Evolutionary conservation across 2,113 vertebrate species (phyloP).

Genomic region (Telmatochromis sp.): DNA sequence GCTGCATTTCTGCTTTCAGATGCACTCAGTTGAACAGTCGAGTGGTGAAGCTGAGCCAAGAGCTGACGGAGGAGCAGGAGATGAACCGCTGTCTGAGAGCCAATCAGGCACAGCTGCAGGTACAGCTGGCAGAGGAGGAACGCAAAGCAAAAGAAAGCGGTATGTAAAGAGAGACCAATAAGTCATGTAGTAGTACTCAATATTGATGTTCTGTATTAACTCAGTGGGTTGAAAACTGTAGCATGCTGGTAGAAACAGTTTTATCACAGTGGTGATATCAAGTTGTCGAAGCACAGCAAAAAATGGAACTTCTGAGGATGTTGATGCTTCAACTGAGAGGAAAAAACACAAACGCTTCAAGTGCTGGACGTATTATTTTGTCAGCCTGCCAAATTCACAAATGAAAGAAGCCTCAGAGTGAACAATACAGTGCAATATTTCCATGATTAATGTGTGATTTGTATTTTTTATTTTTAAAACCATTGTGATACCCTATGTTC

Average conservation of each 20-base stretch:
- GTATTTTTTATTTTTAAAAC: neutral
- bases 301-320: neutral
- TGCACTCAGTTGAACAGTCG: conserved; percentile 82
- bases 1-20: conserved; percentile 53
- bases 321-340: neutral
- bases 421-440: neutral
- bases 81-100: conserved; percentile 92
- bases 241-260: neutral
- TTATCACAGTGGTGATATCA: neutral
- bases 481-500: neutral
- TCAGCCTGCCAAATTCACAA: neutral
- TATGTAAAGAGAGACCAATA: neutral
- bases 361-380: neutral
- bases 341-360: neutral
- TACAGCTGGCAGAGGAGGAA: conserved; percentile 85
- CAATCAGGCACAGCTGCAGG: conserved; percentile 88
- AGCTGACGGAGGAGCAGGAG: conserved; percentile 95
- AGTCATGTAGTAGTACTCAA: neutral
- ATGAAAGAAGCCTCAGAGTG: neutral
- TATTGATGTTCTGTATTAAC: neutral
- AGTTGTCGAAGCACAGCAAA: neutral
- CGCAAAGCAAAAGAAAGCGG: conserved; percentile 74
- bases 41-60: conserved; percentile 80
- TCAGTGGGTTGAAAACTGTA: neutral
- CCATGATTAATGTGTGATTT: neutral